phyloP scores from a whole-genome alignment of 2,797 vertebrate genomes.

The Acipenser oxyrinchus region DNA sequence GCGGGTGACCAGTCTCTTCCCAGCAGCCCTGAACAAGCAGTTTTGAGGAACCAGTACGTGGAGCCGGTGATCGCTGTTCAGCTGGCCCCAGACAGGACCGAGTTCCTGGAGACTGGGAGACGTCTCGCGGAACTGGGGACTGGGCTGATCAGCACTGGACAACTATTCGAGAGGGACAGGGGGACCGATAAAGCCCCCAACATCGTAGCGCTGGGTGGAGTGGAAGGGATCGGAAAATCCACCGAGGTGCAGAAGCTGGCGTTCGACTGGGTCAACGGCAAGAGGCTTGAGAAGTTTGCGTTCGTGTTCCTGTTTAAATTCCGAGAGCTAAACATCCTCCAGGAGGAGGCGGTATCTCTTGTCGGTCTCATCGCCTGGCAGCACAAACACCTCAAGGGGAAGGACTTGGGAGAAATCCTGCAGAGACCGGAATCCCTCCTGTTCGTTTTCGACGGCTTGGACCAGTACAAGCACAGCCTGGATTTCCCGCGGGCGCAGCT shows the following conservation, averaged over 20 bases:
- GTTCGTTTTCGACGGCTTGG: constrained; percentile 59
- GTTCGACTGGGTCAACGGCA: constrained; percentile 47
- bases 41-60: constrained; percentile 37
- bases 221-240: constrained; percentile 59
- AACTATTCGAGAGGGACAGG: constrained; percentile 31
- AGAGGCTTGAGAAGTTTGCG: constrained; percentile 42
- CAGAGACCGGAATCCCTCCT: constrained; percentile 43
- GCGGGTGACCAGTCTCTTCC: constrained; percentile 30
- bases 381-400: constrained; percentile 24
- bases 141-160: constrained; percentile 21
- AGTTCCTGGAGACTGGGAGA: neutral
- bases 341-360: constrained; percentile 33
- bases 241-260: constrained; percentile 51
- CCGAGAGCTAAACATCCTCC: constrained; percentile 28
- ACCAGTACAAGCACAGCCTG: constrained; percentile 34
- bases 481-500: constrained; percentile 26
- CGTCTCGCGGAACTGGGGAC: neutral
- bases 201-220: constrained; percentile 42
- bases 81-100: neutral
- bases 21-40: constrained; percentile 38
- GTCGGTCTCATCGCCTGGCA: constrained; percentile 34
- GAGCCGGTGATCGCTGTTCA: constrained; percentile 17
- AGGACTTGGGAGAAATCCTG: constrained; percentile 23
- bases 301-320: constrained; percentile 48
- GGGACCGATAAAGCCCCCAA: constrained; percentile 11